These are phyloP conservation scores for Scaptomyza flava DNA, from an alignment of 2,888 invertebrate genomes.

Conservation along the genomic window DNA sequence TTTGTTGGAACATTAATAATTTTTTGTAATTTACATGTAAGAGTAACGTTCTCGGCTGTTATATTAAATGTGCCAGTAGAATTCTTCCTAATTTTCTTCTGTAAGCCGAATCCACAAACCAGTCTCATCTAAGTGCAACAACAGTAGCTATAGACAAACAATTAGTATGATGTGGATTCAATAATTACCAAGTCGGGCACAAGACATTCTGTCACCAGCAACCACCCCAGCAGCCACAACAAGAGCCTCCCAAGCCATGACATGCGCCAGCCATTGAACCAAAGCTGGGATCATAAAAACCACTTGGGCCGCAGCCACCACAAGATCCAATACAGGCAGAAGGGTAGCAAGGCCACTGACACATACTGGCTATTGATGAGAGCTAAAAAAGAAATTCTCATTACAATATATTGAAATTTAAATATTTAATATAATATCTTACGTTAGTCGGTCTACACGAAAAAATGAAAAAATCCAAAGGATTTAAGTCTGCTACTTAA, in stretches of 20 bases:
- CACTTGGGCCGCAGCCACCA: slow-evolving; percentile 58
- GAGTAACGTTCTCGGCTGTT: neutral
- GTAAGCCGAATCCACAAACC: slow-evolving; percentile 20
- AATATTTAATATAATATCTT: neutral
- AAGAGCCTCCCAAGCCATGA: slow-evolving; percentile 45
- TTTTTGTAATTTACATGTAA: neutral
- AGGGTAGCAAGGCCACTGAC: slow-evolving; percentile 59
- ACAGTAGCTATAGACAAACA: neutral
- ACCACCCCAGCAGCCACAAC: slow-evolving; percentile 51
- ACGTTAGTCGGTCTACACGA: slow-evolving; percentile 36
- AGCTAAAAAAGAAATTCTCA: slow-evolving; percentile 9
- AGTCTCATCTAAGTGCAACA: slow-evolving; percentile 4
- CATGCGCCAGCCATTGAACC: slow-evolving; percentile 46
- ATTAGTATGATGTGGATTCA: neutral
- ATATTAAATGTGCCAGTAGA: slow-evolving; percentile 13
- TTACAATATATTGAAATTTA: neutral
- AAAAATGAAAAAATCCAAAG: slow-evolving; percentile 21
- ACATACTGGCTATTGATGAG: slow-evolving; percentile 36
- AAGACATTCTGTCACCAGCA: slow-evolving; percentile 27
- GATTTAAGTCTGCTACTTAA: slow-evolving; percentile 11
- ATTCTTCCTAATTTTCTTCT: slow-evolving; percentile 46
- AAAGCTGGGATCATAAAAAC: slow-evolving; percentile 59
- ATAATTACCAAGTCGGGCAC: neutral
- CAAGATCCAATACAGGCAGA: slow-evolving; percentile 50
- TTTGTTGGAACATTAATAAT: slow-evolving; percentile 4